Percentiles rank a stretch among this genome's conserved stretches.
These are phyloP conservation scores for Pentalonia nigronervosa DNA, from an alignment of 1,140 invertebrate species.

Conservation along the genomic window DNA sequence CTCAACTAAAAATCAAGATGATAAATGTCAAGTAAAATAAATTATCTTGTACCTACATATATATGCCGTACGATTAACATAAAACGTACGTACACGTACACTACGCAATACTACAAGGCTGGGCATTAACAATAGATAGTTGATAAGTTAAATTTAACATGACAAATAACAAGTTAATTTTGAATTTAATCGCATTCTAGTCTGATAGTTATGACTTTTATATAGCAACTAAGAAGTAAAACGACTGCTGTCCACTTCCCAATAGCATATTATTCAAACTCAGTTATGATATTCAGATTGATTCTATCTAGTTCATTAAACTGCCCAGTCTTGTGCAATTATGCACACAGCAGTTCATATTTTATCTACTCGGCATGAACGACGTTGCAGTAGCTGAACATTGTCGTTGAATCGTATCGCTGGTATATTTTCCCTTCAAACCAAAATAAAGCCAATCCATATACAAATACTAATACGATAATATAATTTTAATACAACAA, in stretches of 20 bases:
- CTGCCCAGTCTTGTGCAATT: neutral
- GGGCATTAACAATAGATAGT: neutral
- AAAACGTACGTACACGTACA: neutral
- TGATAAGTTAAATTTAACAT: neutral
- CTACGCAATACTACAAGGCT: neutral
- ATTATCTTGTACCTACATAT: neutral
- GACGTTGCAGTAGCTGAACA: neutral
- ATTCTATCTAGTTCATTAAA: neutral
- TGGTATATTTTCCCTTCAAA: neutral
- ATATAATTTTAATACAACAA: neutral
- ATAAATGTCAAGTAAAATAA: neutral
- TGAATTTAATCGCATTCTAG: neutral
- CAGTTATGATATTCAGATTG: too few species aligned
- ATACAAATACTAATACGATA: neutral
- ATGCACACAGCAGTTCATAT: neutral
- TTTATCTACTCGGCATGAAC: neutral
- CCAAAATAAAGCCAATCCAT: neutral
- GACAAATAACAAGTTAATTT: neutral
- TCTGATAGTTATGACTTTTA: neutral
- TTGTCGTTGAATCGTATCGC: neutral
- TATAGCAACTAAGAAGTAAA: neutral
- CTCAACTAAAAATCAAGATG: neutral
- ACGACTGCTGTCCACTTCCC: neutral
- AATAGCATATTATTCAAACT: too few species aligned
- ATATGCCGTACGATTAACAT: neutral